Evolutionary conservation across 2,888 invertebrate genomes (phyloP), one percentile per base, ranked within the genome.

Genomic region (Rhogogaster chlorosoma): DNA sequence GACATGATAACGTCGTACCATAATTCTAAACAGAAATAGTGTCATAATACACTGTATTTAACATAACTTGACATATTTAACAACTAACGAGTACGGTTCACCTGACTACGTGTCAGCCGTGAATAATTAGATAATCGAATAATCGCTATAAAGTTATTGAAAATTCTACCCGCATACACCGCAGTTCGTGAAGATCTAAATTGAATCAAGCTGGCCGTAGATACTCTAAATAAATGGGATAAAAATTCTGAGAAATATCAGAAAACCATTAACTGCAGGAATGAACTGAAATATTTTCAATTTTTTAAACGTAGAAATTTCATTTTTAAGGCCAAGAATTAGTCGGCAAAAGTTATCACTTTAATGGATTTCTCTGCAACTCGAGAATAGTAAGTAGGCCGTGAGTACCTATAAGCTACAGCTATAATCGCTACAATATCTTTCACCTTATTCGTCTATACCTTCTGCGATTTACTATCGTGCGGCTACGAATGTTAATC

Each of bases 281-380:
- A 57, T 10, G 6, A 18, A 22, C 22, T n/a, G n/a, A 9, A 9
- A 57, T 57, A 26, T 49, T 49, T 26, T 9, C 26, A 2, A 26
- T 61, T 2, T 53, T 53, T n/a, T n/a, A 53, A 53, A 6, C 10
- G 12, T 22, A 61, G 10, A 61, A 61, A 61, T 4, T 26, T 12
- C 22, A 61, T 75, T 45, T 22, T 75, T 45, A 75, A 75, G 26
- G 53, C 26, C 49, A 29, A 77, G 26, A 29, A 77, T n/a, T 9
- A 15, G n/a, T 42, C 73, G 49, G 15, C 49, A 36, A 26, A 53
- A 26, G 53, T 18, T n/a, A 53, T 77, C 32, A 53, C 77, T 77
- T 77, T 53, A 26, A 53, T 29, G 53, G 53, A 53, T 77, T 77
- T 77, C 45, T 77, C 53, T 29, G 77, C 77, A 32, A 53, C 77